Percentiles rank a stretch among this genome's conserved stretches.
Evolutionary conservation across 2,113 vertebrate species (phyloP).

Genomic region (Hypanus sabinus): DNA sequence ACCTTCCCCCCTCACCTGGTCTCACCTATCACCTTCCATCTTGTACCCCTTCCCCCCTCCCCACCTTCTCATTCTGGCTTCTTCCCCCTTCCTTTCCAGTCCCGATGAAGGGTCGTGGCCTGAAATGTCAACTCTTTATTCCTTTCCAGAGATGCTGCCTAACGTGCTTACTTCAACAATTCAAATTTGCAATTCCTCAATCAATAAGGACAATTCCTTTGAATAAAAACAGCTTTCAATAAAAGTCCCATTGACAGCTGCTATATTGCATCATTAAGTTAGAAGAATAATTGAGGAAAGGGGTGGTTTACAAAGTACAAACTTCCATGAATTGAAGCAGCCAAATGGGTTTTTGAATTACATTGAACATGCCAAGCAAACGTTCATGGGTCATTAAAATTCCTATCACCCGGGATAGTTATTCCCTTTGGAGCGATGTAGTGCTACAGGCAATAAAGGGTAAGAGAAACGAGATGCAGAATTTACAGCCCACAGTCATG

Average conservation of each 20-base stretch:
- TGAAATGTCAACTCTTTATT: too few species aligned
- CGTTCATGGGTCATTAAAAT: slow-evolving; percentile 8
- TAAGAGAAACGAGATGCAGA: background rate
- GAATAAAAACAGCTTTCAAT: background rate
- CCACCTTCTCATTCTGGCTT: too few species aligned
- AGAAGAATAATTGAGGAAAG: background rate
- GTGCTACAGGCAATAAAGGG: background rate
- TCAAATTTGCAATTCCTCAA: background rate
- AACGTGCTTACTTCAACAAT: background rate
- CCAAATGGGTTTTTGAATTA: background rate
- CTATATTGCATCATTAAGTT: background rate
- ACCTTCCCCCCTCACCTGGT: too few species aligned
- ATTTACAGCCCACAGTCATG: background rate
- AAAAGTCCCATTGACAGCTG: background rate
- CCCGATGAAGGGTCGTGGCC: too few species aligned
- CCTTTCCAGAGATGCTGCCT: too few species aligned
- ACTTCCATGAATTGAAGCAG: background rate
- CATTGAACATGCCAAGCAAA: slow-evolving; percentile 7
- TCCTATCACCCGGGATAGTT: background rate
- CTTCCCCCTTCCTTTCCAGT: too few species aligned
- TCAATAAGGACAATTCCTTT: background rate
- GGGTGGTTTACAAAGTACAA: background rate
- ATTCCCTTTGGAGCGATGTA: background rate
- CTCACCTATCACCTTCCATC: too few species aligned
- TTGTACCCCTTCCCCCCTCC: too few species aligned